Conservation (phyloP, 2,888 invertebrate genomes). For the Chrysolina oricalcia region DNA sequence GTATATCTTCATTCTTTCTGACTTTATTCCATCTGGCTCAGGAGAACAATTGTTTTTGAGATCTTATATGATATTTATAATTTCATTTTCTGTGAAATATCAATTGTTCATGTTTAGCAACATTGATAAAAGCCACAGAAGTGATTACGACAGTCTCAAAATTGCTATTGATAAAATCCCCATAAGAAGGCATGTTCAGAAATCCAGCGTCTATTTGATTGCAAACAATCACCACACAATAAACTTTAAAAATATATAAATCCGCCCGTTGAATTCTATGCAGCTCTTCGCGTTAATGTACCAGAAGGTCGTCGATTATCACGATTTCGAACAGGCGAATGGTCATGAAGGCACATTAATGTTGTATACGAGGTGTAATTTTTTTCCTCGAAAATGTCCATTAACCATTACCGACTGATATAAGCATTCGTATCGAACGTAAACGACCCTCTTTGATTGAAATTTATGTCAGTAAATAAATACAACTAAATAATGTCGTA, state of each 20-base stretch:
- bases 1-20: no score
- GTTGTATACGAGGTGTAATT: constrained; percentile 47
- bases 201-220: background rate
- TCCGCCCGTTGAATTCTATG: constrained; percentile 21
- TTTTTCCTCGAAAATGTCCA: constrained; percentile 49
- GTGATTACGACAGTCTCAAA: background rate
- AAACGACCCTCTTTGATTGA: constrained; percentile 55
- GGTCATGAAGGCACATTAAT: constrained; percentile 48
- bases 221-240: constrained; percentile 7
- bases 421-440: constrained; percentile 50
- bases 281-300: constrained; percentile 36
- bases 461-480: constrained; percentile 57
- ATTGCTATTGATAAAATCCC: background rate
- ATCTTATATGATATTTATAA: background rate
- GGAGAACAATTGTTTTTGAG: no score
- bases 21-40: no score
- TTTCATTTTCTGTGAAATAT: background rate
- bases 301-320: constrained; percentile 49
- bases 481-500: constrained; percentile 57
- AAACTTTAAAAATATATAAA: constrained; percentile 23
- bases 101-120: background rate
- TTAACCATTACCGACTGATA: constrained; percentile 52
- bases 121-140: background rate
- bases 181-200: background rate
- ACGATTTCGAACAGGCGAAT: constrained; percentile 48